Base-by-base conservation (phyloP, 2,888 invertebrate species). In the Polyommatus icarus region DNA sequence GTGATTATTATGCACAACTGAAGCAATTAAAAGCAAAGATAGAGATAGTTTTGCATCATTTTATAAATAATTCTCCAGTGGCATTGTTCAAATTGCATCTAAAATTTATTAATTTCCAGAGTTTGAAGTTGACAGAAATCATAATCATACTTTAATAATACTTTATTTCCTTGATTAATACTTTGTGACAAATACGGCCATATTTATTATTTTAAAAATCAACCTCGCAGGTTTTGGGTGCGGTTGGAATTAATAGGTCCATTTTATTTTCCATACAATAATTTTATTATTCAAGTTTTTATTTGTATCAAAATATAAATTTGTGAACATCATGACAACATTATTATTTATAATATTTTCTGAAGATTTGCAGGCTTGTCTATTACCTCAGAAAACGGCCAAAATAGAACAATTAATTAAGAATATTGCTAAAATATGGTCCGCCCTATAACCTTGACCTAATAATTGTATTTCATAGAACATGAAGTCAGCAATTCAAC, bases 161-260 rank as follows among this genome's bases (percentile, higher is more conserved):
- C 15, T 24, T 50, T 50, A n/a, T n/a, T n/a, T n/a, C 18, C 20
- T 72, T 46, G 73, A 73, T 15, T 40, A 72, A 40, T 46, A 40
- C 15, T 24, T 50, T 50, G 54, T 75, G 29, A 73, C 50, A 54
- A 36, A 72, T 88, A 84, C 82, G 84, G 91, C 91, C 91, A 91
- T 91, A 90, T 89, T 87, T 86, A 86, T 84, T 83, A 73, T 73
- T 80, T 85, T 84, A 84, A 84, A 78, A 82, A 84, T 61, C 32
- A 86, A 85, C 91, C 91, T 91, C 91, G 91, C 91, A 90, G 87
- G 75, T 85, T 79, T 78, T 81, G 89, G 90, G 90, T 85, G 89
- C 89, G 91, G 89, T 82, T 76, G 24, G 61, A 54, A 36, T 40
- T 36, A 72, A 29, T 61, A 59, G 75, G 46, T 46, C 12, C 29